phyloP scores from a whole-genome alignment of 1,140 invertebrate species.

The Trissolcus basalis region DNA sequence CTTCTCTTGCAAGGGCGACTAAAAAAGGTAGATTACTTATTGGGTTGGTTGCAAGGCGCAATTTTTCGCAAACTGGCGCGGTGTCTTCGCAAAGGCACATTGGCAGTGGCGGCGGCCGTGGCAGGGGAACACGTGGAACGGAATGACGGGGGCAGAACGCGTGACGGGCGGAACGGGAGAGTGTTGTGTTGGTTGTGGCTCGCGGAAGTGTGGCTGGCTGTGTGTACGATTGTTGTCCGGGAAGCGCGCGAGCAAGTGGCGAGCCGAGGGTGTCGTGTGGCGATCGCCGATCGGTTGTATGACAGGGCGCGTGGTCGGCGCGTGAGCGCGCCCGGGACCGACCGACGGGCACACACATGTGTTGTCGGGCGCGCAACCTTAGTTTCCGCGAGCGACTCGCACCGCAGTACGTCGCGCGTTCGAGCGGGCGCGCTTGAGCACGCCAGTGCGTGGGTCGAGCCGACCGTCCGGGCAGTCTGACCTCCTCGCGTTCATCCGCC shows the following conservation, averaged over 20 bases:
- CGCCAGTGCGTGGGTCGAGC: neutral
- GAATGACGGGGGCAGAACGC: neutral
- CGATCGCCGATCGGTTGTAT: neutral
- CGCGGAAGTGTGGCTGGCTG: slow-evolving; percentile 1
- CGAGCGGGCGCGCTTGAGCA: neutral
- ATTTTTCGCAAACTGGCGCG: no score
- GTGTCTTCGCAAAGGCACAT: no score
- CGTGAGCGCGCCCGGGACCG: neutral
- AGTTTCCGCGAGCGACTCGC: no score
- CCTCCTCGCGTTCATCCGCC: no score
- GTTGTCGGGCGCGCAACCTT: neutral
- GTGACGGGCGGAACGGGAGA: neutral
- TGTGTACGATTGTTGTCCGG: neutral
- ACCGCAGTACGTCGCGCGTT: neutral
- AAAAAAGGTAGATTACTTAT: no score
- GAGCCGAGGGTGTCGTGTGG: neutral
- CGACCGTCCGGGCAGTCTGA: neutral
- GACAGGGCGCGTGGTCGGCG: neutral
- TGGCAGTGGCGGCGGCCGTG: no score
- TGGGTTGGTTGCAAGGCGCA: no score
- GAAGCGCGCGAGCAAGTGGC: neutral
- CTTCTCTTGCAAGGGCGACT: no score
- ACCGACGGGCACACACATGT: neutral
- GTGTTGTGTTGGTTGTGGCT: slow-evolving; percentile 1
- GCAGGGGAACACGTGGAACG: neutral